A percentile compares a stretch with the other conserved stretches of the same genome.
phyloP scores from a whole-genome alignment of 1,140 invertebrate genomes.

The Saxidomus purpurata region DNA sequence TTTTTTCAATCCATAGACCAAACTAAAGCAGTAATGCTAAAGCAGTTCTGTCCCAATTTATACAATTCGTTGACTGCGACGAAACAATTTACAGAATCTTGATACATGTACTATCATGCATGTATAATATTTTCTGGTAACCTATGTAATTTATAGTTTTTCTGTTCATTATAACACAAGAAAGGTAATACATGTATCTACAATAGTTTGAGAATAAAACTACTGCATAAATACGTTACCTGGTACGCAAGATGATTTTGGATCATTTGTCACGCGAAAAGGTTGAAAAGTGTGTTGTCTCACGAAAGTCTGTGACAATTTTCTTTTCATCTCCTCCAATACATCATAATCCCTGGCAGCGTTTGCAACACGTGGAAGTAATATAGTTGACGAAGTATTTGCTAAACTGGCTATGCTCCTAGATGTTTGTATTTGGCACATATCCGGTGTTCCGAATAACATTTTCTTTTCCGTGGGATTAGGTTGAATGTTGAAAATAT shows the following conservation, averaged over 20 bases:
- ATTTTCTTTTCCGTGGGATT: background rate
- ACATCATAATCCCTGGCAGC: background rate
- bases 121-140: no score
- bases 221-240: no score
- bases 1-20: no score
- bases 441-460: background rate
- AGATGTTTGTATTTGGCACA: background rate
- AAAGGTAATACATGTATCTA: no score
- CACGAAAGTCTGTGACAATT: background rate
- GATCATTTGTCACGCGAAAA: background rate
- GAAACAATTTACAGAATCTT: no score
- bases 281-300: background rate
- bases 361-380: background rate
- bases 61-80: no score
- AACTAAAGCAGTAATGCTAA: no score
- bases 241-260: constrained; percentile 23
- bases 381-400: background rate
- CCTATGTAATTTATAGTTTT: no score
- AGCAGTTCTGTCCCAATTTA: no score
- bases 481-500: background rate
- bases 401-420: background rate
- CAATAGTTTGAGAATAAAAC: no score
- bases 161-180: no score
- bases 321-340: constrained; percentile 54
- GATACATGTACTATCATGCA: no score